A percentile compares a stretch with the other conserved stretches of the same genome.
phyloP scores from a whole-genome alignment of 2,113 vertebrate genomes.

The Athene cunicularia region DNA sequence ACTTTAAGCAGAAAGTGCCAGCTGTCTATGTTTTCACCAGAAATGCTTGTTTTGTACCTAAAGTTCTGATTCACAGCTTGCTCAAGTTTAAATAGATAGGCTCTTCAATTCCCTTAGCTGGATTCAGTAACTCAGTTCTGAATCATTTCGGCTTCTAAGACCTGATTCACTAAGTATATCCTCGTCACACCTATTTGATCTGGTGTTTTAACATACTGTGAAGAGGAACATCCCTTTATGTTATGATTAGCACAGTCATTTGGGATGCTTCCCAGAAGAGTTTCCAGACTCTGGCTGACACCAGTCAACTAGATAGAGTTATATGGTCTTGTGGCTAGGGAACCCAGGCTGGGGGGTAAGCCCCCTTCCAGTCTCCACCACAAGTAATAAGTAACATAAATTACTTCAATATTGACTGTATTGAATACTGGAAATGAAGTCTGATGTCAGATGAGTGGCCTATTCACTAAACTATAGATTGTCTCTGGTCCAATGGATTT shows the following conservation, averaged over 20 bases:
- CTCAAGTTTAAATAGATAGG: neutral
- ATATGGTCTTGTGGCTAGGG: rapidly evolving
- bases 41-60: neutral
- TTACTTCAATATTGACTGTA: neutral
- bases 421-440: neutral
- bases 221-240: neutral
- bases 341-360: rapidly evolving
- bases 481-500: neutral
- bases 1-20: neutral
- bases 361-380: neutral
- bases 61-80: neutral
- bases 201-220: too few relatives aligned
- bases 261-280: neutral
- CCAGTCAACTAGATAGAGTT: neutral
- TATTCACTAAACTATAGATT: neutral
- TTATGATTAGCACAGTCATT: neutral
- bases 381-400: neutral
- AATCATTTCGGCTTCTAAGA: neutral
- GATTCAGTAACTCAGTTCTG: neutral
- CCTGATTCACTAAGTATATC: neutral
- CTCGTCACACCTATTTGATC: rapidly evolving
- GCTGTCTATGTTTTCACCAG: neutral
- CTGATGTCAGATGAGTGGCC: neutral
- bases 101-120: neutral
- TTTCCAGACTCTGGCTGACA: neutral